Conservation (phyloP, 2,888 invertebrate species). For the Caenorhabditis wallacei region DNA sequence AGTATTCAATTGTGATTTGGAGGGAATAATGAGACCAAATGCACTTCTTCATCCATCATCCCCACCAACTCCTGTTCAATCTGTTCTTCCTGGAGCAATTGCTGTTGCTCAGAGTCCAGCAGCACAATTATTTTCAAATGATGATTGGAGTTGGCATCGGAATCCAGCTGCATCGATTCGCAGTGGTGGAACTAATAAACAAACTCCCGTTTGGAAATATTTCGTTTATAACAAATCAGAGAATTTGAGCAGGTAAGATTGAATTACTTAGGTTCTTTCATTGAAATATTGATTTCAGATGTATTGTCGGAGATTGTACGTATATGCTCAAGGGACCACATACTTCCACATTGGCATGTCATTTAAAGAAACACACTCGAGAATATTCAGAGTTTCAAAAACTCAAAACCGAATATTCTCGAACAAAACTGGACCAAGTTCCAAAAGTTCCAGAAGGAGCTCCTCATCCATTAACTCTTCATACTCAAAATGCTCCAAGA, state of each 20-base stretch:
- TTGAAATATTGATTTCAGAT: constrained; percentile 67
- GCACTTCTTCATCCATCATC: constrained; percentile 42
- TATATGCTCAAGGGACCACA: constrained; percentile 82
- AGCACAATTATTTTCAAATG: constrained; percentile 78
- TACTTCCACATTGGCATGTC: constrained; percentile 82
- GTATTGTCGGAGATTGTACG: constrained; percentile 82
- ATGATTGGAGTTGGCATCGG: constrained; percentile 83
- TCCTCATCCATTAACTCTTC: constrained; percentile 21
- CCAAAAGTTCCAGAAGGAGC: constrained; percentile 53
- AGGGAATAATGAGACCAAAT: constrained; percentile 32
- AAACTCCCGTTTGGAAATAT: constrained; percentile 83
- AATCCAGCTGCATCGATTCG: constrained; percentile 82
- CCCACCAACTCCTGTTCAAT: constrained; percentile 55
- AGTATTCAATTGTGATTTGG: constrained; percentile 45
- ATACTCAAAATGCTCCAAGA: constrained; percentile 13
- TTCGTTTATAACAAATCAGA: constrained; percentile 82
- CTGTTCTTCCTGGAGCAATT: constrained; percentile 77
- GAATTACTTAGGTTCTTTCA: background rate
- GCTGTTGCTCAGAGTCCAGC: constrained; percentile 82
- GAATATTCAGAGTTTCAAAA: constrained; percentile 82
- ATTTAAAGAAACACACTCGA: constrained; percentile 81
- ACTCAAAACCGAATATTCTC: constrained; percentile 76
- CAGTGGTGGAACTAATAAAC: constrained; percentile 82
- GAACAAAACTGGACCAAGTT: constrained; percentile 58
- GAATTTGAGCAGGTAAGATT: constrained; percentile 77